Evolutionary conservation across 2,888 invertebrate genomes (phyloP), one percentile per base, ranked within the genome.

Genomic region (Drosophila algonquin): DNA sequence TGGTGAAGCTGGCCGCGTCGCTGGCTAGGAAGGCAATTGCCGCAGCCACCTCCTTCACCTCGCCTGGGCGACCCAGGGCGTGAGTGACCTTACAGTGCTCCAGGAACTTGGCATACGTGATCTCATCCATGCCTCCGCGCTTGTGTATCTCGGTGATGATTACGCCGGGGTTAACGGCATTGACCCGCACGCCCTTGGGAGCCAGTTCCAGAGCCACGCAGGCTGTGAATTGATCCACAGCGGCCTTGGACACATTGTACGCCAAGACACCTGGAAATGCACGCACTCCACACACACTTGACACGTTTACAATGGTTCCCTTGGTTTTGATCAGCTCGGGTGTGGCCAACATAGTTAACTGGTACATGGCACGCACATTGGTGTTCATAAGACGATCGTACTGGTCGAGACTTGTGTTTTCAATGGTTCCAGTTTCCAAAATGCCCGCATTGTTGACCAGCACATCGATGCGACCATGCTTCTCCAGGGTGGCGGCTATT

Each of bases 101-200:
- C 73, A 98, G 93, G 91, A 98, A 98, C 90, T 93, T 94, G 46
- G 94, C 93, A 92, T 98, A 97, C 47, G 95, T 94, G 73, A 95
- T 94, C 40, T 96, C 95, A 81, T 94, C 94, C 95, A 98, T 95
- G 14, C 95, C 96, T 71, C 95, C 94, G 72, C 95, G 94, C 91
- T 95, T 96, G 81, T 98, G 98, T 51, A 98, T 91, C 80, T 97
- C 96, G 0, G 98, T 98, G 2, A 95, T 91, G n/a, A 96, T 95
- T 0, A 98, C 98, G 16, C 98, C 99, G 46, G 98, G 98, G 92
- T 98, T 98, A 0, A 98, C 97, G 59, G 96, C 94, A 91, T 98
- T 98, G 0, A 97, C 97, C 35, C 98, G 93, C 0, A 98, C 96
- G 75, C 95, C 94, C 90, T 96, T 96, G 0, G 94, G 87, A 27